Percentiles rank a stretch among this genome's conserved stretches.
These are phyloP conservation scores for Clunio marinus DNA, from an alignment of 2,888 invertebrate genomes.

Conservation along the genomic window DNA sequence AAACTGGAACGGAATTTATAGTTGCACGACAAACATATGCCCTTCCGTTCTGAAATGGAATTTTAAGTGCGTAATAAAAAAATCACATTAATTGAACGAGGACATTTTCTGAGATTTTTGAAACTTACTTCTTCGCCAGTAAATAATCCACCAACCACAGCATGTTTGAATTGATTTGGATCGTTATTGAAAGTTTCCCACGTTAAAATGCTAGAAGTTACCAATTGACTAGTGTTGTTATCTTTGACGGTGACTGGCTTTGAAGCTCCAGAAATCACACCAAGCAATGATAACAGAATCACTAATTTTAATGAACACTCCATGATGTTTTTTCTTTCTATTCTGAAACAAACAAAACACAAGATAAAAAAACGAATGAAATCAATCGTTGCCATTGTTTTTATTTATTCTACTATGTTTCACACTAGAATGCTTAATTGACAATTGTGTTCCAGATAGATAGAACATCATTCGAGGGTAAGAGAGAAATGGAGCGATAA, in stretches of 20 bases:
- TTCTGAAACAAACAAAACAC: not conserved
- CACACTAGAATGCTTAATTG: conserved; percentile 3
- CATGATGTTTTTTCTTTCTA: not conserved
- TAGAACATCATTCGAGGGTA: not conserved
- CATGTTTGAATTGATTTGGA: conserved; percentile 56
- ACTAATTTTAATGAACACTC: not conserved
- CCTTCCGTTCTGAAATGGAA: conserved; percentile 12
- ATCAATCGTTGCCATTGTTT: too few species aligned
- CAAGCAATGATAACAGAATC: conserved; percentile 8
- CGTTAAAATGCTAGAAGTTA: conserved; percentile 74
- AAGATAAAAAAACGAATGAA: not conserved
- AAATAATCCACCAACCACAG: conserved; percentile 62
- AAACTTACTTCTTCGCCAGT: conserved; percentile 46
- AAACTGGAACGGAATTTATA: conserved; percentile 68
- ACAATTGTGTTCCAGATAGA: too few species aligned
- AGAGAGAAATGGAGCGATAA: not conserved
- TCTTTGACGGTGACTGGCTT: conserved; percentile 42
- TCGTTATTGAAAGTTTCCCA: conserved; percentile 60
- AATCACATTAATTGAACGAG: conserved; percentile 19
- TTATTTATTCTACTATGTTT: not conserved
- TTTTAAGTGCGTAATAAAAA: too few species aligned
- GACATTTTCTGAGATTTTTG: not conserved
- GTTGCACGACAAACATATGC: conserved; percentile 72
- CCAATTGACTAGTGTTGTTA: conserved; percentile 59
- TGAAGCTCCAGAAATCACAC: not conserved